Evolutionary conservation across 2,113 vertebrate species (phyloP).

Genomic region (Scalopus aquaticus): DNA sequence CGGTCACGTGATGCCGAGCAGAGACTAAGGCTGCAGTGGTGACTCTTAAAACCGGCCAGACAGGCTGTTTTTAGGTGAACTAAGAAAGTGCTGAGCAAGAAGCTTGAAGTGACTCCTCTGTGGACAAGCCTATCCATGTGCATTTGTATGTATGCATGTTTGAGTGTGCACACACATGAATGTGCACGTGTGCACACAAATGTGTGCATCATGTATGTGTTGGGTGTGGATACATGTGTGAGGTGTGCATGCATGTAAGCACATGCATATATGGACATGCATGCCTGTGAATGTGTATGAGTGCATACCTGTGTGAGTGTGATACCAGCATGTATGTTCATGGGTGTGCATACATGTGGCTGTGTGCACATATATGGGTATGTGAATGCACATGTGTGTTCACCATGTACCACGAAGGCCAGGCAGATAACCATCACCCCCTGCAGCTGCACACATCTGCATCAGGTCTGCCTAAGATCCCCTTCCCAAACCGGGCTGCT

Average conservation of each 20-base stretch:
- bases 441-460: neutral
- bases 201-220: neutral
- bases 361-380: neutral
- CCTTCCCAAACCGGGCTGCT: neutral
- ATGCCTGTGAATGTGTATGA: neutral
- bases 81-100: constrained; percentile 58
- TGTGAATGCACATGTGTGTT: neutral
- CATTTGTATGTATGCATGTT: neutral
- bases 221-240: too few relatives aligned
- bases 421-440: neutral
- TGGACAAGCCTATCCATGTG: neutral
- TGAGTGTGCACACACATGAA: neutral
- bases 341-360: neutral
- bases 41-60: constrained; percentile 53
- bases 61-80: constrained; percentile 52
- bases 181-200: neutral
- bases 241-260: too few relatives aligned
- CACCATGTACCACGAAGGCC: neutral
- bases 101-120: neutral
- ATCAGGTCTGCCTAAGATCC: neutral
- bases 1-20: neutral
- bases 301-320: neutral
- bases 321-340: too few relatives aligned
- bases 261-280: neutral
- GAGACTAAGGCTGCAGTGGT: constrained; percentile 42